phyloP scores from a whole-genome alignment of 2,797 vertebrate species.

The Eulemur mongoz region DNA sequence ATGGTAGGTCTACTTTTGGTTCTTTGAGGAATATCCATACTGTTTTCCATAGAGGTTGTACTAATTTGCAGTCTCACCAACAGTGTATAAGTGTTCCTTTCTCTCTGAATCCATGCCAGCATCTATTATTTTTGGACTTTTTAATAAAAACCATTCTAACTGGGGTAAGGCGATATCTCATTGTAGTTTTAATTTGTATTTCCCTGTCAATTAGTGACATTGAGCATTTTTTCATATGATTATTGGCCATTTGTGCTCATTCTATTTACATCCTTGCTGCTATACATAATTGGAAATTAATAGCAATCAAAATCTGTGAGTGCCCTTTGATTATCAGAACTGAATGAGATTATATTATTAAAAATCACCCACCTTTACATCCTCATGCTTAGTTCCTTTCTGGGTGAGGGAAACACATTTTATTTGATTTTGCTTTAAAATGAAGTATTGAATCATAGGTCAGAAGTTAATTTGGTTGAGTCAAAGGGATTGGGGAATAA shows the following conservation, averaged over 20 bases:
- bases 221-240: too few species aligned
- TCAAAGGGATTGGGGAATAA: background rate
- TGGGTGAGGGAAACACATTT: background rate
- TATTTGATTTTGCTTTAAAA: background rate
- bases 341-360: background rate
- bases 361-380: background rate
- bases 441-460: background rate
- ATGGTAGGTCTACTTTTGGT: too few species aligned
- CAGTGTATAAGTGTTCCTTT: too few species aligned
- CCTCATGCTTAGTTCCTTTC: background rate
- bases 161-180: too few species aligned
- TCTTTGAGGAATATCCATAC: too few species aligned
- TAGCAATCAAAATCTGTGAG: background rate
- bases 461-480: background rate
- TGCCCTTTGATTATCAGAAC: background rate
- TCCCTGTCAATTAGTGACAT: too few species aligned
- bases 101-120: too few species aligned
- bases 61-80: too few species aligned
- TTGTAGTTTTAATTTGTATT: too few species aligned
- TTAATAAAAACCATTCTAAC: too few species aligned
- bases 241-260: background rate
- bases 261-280: conserved; percentile 10
- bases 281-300: conserved; percentile 10
- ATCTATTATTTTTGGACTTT: too few species aligned
- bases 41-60: too few species aligned